Conservation (phyloP, 2,113 vertebrate species). For the Mirounga angustirostris region DNA sequence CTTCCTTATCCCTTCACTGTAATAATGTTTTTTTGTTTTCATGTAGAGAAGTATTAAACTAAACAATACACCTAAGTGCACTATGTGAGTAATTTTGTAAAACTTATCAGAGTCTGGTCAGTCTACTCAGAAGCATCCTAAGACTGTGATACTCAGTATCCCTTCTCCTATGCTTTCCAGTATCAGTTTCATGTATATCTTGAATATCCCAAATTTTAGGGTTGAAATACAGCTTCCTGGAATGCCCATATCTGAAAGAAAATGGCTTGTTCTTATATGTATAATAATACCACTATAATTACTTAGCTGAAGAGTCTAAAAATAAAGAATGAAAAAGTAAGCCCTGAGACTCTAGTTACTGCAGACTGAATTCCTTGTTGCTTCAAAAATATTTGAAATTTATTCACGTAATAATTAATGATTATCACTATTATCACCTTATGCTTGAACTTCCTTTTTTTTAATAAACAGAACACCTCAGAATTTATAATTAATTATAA, state of each 20-base stretch:
- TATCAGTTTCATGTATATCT: neutral
- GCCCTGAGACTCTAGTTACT: neutral
- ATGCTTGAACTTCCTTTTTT: neutral
- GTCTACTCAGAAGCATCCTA: neutral
- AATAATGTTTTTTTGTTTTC: neutral
- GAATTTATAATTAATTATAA: slow-evolving; percentile 11
- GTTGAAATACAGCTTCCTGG: neutral
- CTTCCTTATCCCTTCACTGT: neutral
- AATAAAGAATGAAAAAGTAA: neutral
- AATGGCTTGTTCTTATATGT: neutral
- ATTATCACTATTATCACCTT: neutral
- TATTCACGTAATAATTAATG: neutral
- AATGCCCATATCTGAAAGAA: neutral
- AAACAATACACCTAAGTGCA: neutral
- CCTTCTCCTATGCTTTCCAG: neutral
- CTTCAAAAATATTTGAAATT: neutral
- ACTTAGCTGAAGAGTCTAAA: neutral
- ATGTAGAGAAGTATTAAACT: neutral
- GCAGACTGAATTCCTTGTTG: neutral
- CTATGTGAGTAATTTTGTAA: neutral
- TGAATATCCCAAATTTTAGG: neutral
- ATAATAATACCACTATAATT: neutral
- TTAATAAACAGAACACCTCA: slow-evolving; percentile 8
- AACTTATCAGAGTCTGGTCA: neutral
- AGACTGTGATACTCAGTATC: neutral